A percentile compares a stretch with the other conserved stretches of the same genome.
These are phyloP conservation scores for Lissocephala sabroskyi DNA, from an alignment of 2,888 invertebrate species.

Conservation along the genomic window DNA sequence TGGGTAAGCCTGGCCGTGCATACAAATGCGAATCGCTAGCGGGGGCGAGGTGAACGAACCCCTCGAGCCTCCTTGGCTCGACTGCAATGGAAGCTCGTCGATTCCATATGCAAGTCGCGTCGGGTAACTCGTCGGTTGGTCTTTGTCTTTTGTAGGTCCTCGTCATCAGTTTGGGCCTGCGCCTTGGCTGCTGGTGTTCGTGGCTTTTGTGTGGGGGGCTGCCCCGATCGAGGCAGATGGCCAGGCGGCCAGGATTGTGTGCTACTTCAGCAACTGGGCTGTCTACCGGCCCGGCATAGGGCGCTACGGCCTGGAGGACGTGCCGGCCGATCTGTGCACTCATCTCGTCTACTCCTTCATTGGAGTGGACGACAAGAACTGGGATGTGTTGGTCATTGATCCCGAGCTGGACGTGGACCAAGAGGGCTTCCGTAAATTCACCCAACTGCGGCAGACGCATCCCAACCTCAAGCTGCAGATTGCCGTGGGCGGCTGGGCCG, in stretches of 20 bases:
- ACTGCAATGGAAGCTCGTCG: too few species aligned
- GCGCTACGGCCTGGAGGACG: conserved; percentile 86
- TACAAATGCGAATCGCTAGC: conserved; percentile 35
- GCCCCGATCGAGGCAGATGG: too few species aligned
- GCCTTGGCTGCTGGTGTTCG: too few species aligned
- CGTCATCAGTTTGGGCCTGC: conserved; percentile 9
- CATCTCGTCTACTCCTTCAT: conserved; percentile 92
- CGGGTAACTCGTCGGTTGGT: conserved; percentile 8
- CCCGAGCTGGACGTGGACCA: conserved; percentile 84
- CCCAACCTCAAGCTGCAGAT: conserved; percentile 84
- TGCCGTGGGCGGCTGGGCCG: conserved; percentile 93
- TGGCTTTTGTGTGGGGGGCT: too few species aligned
- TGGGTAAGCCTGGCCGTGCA: conserved; percentile 54
- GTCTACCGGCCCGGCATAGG: conserved; percentile 88
- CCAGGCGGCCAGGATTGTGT: conserved; percentile 74
- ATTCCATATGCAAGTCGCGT: conserved; percentile 40
- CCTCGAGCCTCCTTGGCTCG: too few species aligned
- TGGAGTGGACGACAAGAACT: conserved; percentile 84
- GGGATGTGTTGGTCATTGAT: conserved; percentile 86
- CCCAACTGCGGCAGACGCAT: conserved; percentile 79
- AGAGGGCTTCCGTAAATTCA: conserved; percentile 86
- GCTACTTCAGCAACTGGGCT: conserved; percentile 79
- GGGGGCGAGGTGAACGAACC: conserved; percentile 46
- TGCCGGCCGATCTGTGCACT: conserved; percentile 87
- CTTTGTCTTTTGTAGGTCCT: too few species aligned